A percentile compares a stretch with the other conserved stretches of the same genome.
phyloP scores from a whole-genome alignment of 2,797 vertebrate species.

The Masticophis lateralis region DNA sequence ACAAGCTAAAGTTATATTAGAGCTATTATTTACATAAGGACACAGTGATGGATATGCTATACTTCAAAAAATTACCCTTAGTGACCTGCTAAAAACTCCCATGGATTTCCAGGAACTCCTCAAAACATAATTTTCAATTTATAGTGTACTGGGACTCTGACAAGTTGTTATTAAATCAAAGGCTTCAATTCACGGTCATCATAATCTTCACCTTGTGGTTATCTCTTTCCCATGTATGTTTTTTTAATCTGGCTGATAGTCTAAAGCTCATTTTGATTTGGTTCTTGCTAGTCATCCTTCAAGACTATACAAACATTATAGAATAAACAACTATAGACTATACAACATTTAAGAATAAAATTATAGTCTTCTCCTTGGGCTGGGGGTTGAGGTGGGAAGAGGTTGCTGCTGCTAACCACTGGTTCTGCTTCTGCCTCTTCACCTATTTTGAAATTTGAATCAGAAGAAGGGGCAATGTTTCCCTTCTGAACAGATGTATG shows the following conservation, averaged over 20 bases:
- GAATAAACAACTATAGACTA: too few relatives aligned
- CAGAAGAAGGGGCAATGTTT: background rate
- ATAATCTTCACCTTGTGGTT: background rate
- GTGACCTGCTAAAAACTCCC: background rate
- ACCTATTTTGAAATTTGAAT: background rate
- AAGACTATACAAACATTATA: background rate
- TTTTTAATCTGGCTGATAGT: background rate
- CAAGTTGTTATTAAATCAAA: rapidly evolving
- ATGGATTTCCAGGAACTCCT: background rate
- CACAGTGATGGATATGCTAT: background rate
- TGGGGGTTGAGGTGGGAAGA: rapidly evolving
- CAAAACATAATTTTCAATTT: background rate
- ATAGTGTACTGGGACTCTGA: rapidly evolving
- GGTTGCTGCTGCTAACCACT: background rate
- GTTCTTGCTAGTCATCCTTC: rapidly evolving
- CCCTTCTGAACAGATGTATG: background rate
- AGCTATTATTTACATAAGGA: background rate
- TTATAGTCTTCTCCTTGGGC: rapidly evolving
- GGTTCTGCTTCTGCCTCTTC: background rate
- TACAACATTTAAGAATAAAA: background rate
- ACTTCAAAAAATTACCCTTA: background rate
- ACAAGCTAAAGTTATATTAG: background rate
- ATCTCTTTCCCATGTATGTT: background rate
- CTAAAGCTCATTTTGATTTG: rapidly evolving
- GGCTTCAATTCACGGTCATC: background rate